phyloP scores from a whole-genome alignment of 2,888 invertebrate species.

The Hartigia nigra region DNA sequence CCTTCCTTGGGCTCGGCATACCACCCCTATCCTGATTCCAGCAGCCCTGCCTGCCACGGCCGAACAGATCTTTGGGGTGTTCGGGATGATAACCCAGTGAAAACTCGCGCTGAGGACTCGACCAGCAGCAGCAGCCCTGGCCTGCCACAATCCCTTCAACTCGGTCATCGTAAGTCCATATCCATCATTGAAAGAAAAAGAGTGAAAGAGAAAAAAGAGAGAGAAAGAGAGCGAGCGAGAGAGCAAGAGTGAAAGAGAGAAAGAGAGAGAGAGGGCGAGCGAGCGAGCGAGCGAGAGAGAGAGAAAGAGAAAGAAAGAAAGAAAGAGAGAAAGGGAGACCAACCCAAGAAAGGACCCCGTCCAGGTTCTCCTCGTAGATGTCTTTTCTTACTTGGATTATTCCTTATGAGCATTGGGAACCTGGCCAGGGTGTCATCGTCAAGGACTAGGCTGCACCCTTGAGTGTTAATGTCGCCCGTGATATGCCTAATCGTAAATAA shows the following conservation, averaged over 20 bases:
- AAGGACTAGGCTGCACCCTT: neutral
- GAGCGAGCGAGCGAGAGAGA: constrained; percentile 10
- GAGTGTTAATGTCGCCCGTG: neutral
- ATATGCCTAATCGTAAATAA: neutral
- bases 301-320: constrained; percentile 3
- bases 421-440: neutral
- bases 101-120: constrained; percentile 43
- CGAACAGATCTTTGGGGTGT: constrained; percentile 54
- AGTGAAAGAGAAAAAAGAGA: neutral
- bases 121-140: constrained; percentile 58
- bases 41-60: constrained; percentile 52
- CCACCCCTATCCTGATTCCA: constrained; percentile 38
- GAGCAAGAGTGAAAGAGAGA: constrained; percentile 16
- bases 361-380: neutral
- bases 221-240: constrained; percentile 9
- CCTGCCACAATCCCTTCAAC: constrained; percentile 65
- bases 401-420: neutral
- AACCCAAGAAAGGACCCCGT: constrained; percentile 5
- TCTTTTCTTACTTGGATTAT: neutral
- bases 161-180: constrained; percentile 64
- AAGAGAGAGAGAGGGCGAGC: constrained; percentile 20
- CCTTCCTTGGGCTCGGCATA: constrained; percentile 27
- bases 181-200: neutral
- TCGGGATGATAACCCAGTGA: constrained; percentile 57
- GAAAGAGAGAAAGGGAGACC: constrained; percentile 10